Evolutionary conservation across 35 echinoderm and acorn worm species (phyloP), one percentile per base, ranked within the genome.

Genomic region (Hemicentrotus pulcherrimus): DNA sequence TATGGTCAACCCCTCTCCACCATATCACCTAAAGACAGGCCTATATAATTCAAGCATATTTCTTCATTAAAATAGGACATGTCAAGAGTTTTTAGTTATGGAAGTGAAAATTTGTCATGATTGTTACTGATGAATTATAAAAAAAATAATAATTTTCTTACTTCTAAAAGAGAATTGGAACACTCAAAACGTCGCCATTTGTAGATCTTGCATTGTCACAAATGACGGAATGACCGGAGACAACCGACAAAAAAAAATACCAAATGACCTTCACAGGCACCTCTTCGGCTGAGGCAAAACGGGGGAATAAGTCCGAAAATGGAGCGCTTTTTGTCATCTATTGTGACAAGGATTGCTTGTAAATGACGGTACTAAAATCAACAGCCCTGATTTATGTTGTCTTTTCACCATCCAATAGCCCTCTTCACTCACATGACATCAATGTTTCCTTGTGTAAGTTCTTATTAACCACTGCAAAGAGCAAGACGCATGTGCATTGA

Each of bases 351-450:
- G 65, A 78, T 78, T 78, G 65, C 65, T 78, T 78, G 65, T 78
- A 78, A 78, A 78, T 28, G 65, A 78, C 65, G 24, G 65, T 78
- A 22, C 65, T 78, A 78, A 78, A 78, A 78, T 78, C 65, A 78
- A 78, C 65, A 78, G 65, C 28, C 65, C 65, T 78, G 65, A 78
- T 78, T 78, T 78, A 78, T 78, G 65, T 78, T 28, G 65, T n/a
- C 65, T 78, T 78, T 28, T 15, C 28, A 78, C 19, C 65, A 78
- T 78, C 6, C 65, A 78, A 22, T 78, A 78, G 65, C 65, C 65
- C 28, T 78, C 65, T n/a, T 78, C 65, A 5, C 65, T 78, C 65
- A 78, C 65, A 78, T 78, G 19, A 28, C 65, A 22, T 22, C 18
- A 7, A 28, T 0, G 1, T 78, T 78, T 78, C 65, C 28, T 28